Conservation (phyloP, 2,113 vertebrate genomes). For the Triplophysa rosa region DNA sequence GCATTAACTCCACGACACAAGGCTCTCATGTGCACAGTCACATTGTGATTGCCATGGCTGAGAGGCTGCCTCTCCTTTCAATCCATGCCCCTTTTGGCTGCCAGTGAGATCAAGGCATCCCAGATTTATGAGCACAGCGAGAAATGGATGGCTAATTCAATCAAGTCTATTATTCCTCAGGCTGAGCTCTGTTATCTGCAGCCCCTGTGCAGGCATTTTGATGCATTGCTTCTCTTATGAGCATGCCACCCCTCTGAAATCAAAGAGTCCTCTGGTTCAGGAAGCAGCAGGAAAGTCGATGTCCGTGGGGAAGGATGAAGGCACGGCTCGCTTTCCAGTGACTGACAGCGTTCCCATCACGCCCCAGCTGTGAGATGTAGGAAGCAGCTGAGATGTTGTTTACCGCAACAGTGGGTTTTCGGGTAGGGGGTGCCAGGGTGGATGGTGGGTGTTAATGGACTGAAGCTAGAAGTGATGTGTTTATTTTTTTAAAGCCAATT, state of each 20-base stretch:
- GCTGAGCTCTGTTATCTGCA: conserved; percentile 67
- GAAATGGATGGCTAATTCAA: conserved; percentile 72
- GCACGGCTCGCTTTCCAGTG: conserved; percentile 23
- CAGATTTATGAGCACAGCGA: conserved; percentile 65
- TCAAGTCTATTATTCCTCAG: conserved; percentile 71
- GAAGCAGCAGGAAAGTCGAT: conserved; percentile 44
- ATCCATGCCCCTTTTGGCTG: conserved; percentile 62
- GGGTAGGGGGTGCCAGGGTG: conserved; percentile 13
- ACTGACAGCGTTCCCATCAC: conserved; percentile 17
- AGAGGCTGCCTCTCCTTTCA: conserved; percentile 56
- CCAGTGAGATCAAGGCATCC: conserved; percentile 67
- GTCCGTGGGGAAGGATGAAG: conserved; percentile 33
- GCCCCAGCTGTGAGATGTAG: conserved; percentile 16
- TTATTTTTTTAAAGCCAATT: too few species aligned
- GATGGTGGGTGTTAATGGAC: neutral
- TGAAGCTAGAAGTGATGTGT: neutral
- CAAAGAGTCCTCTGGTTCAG: conserved; percentile 56
- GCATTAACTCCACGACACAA: conserved; percentile 48
- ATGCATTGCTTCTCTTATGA: conserved; percentile 69
- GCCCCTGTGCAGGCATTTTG: conserved; percentile 66
- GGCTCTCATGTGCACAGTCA: conserved; percentile 45
- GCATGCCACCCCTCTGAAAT: conserved; percentile 56
- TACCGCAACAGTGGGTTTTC: conserved; percentile 22
- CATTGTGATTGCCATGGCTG: conserved; percentile 34
- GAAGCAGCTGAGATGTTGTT: neutral